Conservation (phyloP, 2,113 vertebrate species). For the Ceuthmochares aereus region DNA sequence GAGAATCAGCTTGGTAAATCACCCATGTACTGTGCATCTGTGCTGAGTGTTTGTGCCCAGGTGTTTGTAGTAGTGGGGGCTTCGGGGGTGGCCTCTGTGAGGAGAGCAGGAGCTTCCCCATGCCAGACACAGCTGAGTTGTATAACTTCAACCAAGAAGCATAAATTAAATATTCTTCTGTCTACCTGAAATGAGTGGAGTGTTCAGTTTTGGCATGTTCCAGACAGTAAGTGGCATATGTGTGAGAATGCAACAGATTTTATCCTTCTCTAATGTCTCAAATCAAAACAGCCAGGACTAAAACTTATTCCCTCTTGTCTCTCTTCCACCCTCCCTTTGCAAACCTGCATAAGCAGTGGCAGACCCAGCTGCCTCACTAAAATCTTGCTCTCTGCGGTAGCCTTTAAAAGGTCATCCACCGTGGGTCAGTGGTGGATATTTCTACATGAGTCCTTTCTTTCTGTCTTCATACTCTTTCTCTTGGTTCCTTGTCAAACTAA, state of each 20-base stretch:
- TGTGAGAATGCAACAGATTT: background rate
- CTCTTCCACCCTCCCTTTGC: background rate
- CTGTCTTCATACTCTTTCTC: background rate
- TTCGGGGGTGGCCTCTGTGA: no score
- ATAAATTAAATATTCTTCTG: background rate
- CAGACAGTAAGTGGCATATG: background rate
- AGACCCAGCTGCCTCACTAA: background rate
- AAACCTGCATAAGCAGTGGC: background rate
- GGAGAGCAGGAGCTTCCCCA: no score
- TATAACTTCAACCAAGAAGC: background rate
- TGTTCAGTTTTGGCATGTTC: background rate
- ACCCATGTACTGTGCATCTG: background rate
- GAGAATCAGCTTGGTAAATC: rapidly evolving
- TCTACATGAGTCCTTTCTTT: background rate
- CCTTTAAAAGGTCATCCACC: background rate
- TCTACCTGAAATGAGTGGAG: background rate
- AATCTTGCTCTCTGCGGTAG: background rate
- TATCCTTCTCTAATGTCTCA: background rate
- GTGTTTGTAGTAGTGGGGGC: background rate
- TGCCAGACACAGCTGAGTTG: background rate
- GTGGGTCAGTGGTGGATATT: background rate
- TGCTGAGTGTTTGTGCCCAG: background rate
- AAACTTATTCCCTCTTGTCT: background rate
- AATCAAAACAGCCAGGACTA: background rate
- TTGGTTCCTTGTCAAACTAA: background rate